Evolutionary conservation across 1,140 invertebrate species (phyloP).

Genomic region (Ceratosolen fusciceps): DNA sequence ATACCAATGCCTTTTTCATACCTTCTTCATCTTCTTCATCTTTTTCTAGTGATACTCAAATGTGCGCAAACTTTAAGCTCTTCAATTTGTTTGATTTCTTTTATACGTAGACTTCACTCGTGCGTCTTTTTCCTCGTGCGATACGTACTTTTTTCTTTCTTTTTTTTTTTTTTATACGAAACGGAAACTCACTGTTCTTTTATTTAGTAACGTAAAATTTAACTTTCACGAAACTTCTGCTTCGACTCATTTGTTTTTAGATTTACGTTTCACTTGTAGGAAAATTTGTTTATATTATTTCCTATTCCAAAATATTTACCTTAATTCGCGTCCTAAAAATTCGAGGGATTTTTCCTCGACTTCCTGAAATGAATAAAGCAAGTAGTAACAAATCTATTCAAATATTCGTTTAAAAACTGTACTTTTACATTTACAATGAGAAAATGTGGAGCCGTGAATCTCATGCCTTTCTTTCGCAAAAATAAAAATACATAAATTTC

Average conservation of each 20-base stretch:
- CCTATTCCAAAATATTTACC: background rate
- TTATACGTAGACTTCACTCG: conserved; percentile 2
- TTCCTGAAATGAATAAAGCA: too few species aligned
- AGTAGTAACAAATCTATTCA: too few species aligned
- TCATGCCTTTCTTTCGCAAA: too few species aligned
- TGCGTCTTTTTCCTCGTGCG: background rate
- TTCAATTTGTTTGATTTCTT: conserved; percentile 31
- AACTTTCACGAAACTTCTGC: conserved; percentile 1
- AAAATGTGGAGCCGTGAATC: too few species aligned
- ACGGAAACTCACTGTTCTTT: background rate
- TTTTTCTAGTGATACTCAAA: background rate
- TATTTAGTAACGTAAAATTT: background rate
- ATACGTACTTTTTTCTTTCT: too few species aligned
- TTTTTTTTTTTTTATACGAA: conserved; percentile 31
- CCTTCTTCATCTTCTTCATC: too few species aligned
- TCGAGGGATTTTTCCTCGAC: too few species aligned
- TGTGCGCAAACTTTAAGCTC: background rate
- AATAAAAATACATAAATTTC: too few species aligned
- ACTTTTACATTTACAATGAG: too few species aligned
- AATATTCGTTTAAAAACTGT: too few species aligned
- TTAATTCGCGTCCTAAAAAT: background rate
- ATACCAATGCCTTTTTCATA: background rate
- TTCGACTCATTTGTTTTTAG: background rate
- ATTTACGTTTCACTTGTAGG: background rate
- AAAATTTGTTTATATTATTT: conserved; percentile 11